Evolutionary conservation across 2,113 vertebrate genomes (phyloP), one percentile per base, ranked within the genome.

Genomic region (Prionailurus viverrinus): DNA sequence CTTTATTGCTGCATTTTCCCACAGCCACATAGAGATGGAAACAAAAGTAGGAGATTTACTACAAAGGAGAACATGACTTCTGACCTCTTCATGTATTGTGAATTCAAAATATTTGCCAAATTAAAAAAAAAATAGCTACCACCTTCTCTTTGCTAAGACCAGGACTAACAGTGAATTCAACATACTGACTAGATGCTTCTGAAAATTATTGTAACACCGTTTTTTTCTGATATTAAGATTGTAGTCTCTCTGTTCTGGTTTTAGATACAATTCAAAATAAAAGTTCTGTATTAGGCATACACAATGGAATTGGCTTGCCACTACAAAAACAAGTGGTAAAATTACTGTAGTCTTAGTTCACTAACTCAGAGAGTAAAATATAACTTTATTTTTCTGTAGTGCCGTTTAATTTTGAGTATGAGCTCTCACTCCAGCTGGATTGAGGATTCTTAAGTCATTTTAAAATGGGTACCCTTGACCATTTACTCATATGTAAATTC

Each of bases 61-160:
- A 41, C 11, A 91, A 91, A 73, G 65, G 41, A 27, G 39, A 93
- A 71, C 4, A 53, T 69, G 66, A 19, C 48, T 91, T 91, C 31
- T 91, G 45, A 97, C 41, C 81, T 96, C 6, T 79, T 87, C 36
- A 78, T 82, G 11, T 92, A 69, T 53, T 79, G 45, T 94, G 79
- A 74, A 82, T 63, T 95, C 36, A 82, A 71, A 48, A 84, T 91
- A 21, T 83, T 95, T 91, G 31, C 63, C 36, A 91, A 91, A 94
- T 90, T 92, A 21, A 31, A 91, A 91, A 61, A 88, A 61, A 88
- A 55, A 83, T 15, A 88, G 11, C 45, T 84, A 71, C 63, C 25
- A 68, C 83, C 7, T 63, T 93, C 48, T 84, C n/a, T 95, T 91
- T 95, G 53, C 63, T 89, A 84, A 33, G 5, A 83, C 21, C 33